Percentiles rank a stretch among this genome's conserved stretches.
Conservation (phyloP, 2,888 invertebrate species). For the Tetragonula carbonaria region DNA sequence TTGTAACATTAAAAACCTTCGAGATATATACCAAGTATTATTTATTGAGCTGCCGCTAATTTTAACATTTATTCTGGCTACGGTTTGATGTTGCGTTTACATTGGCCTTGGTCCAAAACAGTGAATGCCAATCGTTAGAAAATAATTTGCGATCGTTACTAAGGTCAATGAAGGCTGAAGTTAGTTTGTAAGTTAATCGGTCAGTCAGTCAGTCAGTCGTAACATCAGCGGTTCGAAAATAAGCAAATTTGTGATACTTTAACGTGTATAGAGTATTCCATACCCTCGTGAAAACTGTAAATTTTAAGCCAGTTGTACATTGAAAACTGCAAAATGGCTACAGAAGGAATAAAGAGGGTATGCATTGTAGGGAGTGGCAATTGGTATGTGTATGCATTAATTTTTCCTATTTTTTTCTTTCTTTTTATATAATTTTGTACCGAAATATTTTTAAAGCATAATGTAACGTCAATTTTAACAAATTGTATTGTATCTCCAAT, state of each 20-base stretch:
- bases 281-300: constrained; percentile 12
- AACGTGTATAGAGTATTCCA: constrained; percentile 2
- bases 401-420: background rate
- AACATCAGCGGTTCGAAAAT: constrained; percentile 52
- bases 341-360: constrained; percentile 82
- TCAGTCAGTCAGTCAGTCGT: constrained; percentile 67
- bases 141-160: constrained; percentile 73
- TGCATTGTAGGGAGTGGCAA: constrained; percentile 86
- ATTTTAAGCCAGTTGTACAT: constrained; percentile 60
- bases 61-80: constrained; percentile 74
- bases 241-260: constrained; percentile 39
- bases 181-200: constrained; percentile 76
- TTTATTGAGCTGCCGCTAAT: constrained; percentile 78
- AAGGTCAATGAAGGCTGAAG: constrained; percentile 79
- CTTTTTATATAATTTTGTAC: background rate
- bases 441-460: background rate
- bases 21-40: constrained; percentile 36
- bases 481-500: background rate
- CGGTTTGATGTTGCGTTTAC: constrained; percentile 65
- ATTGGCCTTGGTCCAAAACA: constrained; percentile 78
- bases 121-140: constrained; percentile 73
- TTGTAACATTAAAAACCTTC: constrained; percentile 33
- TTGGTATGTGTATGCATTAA: constrained; percentile 80
- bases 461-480: background rate
- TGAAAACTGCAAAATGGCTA: constrained; percentile 35